Conservation (phyloP, 2,113 vertebrate species). For the Astatoreochromis straeleni region DNA sequence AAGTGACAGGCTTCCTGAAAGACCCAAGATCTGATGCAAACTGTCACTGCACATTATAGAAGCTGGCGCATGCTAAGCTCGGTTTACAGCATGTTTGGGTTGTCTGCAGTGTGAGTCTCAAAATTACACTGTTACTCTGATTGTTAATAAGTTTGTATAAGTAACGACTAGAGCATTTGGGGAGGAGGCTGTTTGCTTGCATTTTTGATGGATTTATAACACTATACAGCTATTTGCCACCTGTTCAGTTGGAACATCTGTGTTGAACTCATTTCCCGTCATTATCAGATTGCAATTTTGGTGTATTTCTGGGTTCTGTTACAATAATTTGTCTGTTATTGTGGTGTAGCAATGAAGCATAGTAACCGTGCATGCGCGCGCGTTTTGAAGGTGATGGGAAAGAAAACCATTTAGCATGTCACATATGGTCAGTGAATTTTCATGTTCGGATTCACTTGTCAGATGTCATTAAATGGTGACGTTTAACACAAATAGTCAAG, state of each 20-base stretch:
- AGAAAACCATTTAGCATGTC: neutral
- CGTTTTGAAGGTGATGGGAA: neutral
- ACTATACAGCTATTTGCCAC: constrained; percentile 13
- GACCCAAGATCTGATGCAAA: constrained; percentile 51
- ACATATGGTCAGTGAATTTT: neutral
- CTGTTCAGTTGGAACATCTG: constrained; percentile 26
- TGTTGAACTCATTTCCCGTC: neutral
- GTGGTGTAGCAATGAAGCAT: neutral
- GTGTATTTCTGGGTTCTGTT: neutral
- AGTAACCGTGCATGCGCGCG: neutral
- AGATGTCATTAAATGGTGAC: neutral
- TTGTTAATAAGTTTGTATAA: constrained; percentile 6
- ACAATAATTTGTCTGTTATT: neutral
- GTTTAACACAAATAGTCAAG: neutral
- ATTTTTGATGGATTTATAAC: constrained; percentile 27
- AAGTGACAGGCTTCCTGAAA: constrained; percentile 56
- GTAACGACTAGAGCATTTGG: constrained; percentile 5
- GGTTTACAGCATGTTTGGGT: constrained; percentile 34
- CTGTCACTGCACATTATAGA: constrained; percentile 47
- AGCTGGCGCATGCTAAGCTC: neutral
- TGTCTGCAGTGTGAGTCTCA: constrained; percentile 3
- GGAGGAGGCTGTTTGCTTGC: constrained; percentile 12
- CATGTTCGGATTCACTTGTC: neutral
- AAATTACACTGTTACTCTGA: neutral
- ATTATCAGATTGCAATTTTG: constrained; percentile 12